These are phyloP conservation scores for Danio rerio DNA, from an alignment of 2,113 vertebrate genomes.

Conservation along the genomic window DNA sequence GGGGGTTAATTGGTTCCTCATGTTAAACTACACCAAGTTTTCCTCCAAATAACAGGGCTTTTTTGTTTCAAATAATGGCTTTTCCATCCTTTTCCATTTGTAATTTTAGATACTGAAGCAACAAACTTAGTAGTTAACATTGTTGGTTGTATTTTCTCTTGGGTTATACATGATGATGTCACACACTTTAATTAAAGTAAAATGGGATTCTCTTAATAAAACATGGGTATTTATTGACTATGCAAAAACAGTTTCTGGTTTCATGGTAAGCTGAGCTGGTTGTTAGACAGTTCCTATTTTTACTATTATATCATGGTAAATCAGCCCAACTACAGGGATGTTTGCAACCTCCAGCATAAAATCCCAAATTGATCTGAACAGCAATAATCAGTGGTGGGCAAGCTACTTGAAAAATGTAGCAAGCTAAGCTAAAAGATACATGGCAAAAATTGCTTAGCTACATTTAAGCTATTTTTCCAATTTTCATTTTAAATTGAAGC, in stretches of 20 bases:
- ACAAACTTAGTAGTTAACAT: conserved; percentile 26
- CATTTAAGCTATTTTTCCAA: no score
- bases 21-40: conserved; percentile 74
- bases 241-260: neutral
- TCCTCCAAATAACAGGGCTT: conserved; percentile 71
- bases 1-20: conserved; percentile 78
- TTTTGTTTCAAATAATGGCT: conserved; percentile 74
- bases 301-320: neutral
- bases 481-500: no score
- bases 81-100: conserved; percentile 77
- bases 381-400: no score
- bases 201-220: neutral
- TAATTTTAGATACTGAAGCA: conserved; percentile 50
- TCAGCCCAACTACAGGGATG: neutral
- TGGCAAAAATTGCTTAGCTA: no score
- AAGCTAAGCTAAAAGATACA: no score
- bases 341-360: no score
- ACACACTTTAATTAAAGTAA: neutral
- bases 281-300: neutral
- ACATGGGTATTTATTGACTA: neutral
- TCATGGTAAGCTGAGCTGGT: neutral
- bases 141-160: neutral
- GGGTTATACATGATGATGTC: neutral
- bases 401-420: no score
- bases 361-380: no score